Base-by-base conservation (phyloP, 2,888 invertebrate genomes). In the Criorhina ranunculi region DNA sequence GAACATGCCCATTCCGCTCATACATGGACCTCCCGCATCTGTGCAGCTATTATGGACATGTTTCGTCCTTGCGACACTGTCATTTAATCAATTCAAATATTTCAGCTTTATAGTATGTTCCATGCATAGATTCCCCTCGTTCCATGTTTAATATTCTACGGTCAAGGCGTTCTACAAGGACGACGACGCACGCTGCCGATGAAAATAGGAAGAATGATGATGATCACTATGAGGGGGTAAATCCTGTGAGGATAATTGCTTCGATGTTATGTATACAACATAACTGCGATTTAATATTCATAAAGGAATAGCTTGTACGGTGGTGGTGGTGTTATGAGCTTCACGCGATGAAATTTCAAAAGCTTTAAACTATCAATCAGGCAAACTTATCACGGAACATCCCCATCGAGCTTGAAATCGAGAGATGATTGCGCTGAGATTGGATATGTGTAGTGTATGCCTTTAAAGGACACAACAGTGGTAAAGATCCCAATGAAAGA, bases 91-190 rank as follows among this genome's bases (percentile, higher is more conserved):
- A 67, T 75, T 79, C 49, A 53, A 73, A 73, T 73, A 60, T 57
- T 66, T 59, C 51, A 51, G 31, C 64, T 55, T 24, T 59, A 49
- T 44, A 75, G 46, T 40, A 12, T 51, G 55, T 59, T 66, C 33
- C 42, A 59, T 49, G 59, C 33, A 51, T 53, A n/a, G 42, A 24
- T 33, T 46, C 24, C 15, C 29, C 57, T 24, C 49, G 40, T 72
- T 64, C 6, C 24, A 12, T 59, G 72, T 55, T 73, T 80, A 75
- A 75, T 80, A 73, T 75, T 67, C 67, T 80, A 73, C 60, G 80
- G 80, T 80, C 80, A 80, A 80, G 73, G 80, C 67, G 59, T 59
- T 9, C 40, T 62, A 55, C 35, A 46, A 64, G 73, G 57, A 67
- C 51, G 77, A 24, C 59, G 37, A 17, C 44, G 31, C 6, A 44